These are phyloP conservation scores for Camptogramma bilineatum DNA, from an alignment of 2,888 invertebrate genomes.

Conservation along the genomic window DNA sequence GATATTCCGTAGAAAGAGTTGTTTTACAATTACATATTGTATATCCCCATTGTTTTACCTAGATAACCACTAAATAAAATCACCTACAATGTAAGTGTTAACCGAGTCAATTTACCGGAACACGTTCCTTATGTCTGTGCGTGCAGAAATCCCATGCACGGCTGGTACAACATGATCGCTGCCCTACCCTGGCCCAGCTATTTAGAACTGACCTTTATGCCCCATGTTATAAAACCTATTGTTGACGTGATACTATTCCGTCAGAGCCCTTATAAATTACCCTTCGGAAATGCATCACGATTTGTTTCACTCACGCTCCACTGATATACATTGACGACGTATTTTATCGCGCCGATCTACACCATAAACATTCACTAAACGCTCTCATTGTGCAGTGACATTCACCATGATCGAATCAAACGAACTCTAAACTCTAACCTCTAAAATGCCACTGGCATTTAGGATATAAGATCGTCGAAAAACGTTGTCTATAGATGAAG, in stretches of 20 bases:
- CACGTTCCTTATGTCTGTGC: slow-evolving; percentile 53
- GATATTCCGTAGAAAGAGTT: not conserved
- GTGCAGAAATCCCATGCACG: slow-evolving; percentile 61
- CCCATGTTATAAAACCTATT: slow-evolving; percentile 38
- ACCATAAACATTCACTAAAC: slow-evolving; percentile 63
- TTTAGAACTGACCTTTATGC: slow-evolving; percentile 44
- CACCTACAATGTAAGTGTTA: slow-evolving; percentile 32
- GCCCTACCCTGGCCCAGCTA: slow-evolving; percentile 32
- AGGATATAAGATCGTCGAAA: slow-evolving; percentile 60
- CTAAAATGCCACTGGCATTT: slow-evolving; percentile 67
- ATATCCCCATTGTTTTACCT: not conserved
- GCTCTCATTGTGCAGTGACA: slow-evolving; percentile 71
- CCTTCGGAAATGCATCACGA: slow-evolving; percentile 48
- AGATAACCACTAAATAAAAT: slow-evolving; percentile 9
- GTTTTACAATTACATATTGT: not conserved
- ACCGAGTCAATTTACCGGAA: slow-evolving; percentile 52
- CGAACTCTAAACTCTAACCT: slow-evolving; percentile 69
- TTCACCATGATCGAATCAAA: slow-evolving; percentile 66
- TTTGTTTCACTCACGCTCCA: slow-evolving; percentile 55
- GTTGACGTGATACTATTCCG: slow-evolving; percentile 38
- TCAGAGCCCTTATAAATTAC: slow-evolving; percentile 43
- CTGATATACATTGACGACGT: slow-evolving; percentile 52
- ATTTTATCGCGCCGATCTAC: slow-evolving; percentile 69
- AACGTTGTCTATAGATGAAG: slow-evolving; percentile 54
- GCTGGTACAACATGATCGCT: slow-evolving; percentile 45